Evolutionary conservation across 2,797 vertebrate species (phyloP).

Genomic region (Pipistrellus kuhlii): DNA sequence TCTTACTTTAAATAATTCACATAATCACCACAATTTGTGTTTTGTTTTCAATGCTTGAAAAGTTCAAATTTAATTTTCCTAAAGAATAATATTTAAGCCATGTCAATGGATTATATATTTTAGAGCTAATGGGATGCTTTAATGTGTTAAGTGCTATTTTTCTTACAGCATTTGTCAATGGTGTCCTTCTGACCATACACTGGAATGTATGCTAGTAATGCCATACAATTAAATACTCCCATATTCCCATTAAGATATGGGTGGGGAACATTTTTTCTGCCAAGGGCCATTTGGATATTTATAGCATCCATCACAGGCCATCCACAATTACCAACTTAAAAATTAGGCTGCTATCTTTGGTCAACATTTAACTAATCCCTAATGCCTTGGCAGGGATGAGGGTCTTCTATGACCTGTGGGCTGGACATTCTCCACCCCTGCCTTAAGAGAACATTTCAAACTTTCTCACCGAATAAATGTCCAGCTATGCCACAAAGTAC

Average conservation of each 20-base stretch:
- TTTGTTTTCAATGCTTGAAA: neutral
- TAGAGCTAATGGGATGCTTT: constrained; percentile 27
- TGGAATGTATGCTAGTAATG: neutral
- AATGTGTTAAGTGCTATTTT: neutral
- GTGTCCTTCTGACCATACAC: neutral
- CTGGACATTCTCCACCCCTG: too few relatives aligned
- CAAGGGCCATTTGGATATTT: too few relatives aligned
- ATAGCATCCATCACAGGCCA: too few relatives aligned
- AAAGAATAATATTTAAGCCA: constrained; percentile 13
- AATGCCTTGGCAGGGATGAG: too few relatives aligned
- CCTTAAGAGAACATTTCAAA: constrained; percentile 3
- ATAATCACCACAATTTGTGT: neutral
- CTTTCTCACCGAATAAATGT: neutral
- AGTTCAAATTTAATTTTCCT: constrained; percentile 22
- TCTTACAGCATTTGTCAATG: neutral
- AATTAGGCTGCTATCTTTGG: too few relatives aligned
- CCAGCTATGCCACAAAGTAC: constrained; percentile 11
- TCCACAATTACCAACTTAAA: too few relatives aligned
- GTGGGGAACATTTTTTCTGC: too few relatives aligned
- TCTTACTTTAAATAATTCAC: neutral
- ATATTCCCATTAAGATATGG: constrained; percentile 1
- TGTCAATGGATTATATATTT: neutral
- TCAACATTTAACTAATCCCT: too few relatives aligned
- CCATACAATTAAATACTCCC: neutral
- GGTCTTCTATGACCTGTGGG: too few relatives aligned